Evolutionary conservation across 2,113 vertebrate species (phyloP), one percentile per base, ranked within the genome.

Genomic region (Oreocharis arfaki): DNA sequence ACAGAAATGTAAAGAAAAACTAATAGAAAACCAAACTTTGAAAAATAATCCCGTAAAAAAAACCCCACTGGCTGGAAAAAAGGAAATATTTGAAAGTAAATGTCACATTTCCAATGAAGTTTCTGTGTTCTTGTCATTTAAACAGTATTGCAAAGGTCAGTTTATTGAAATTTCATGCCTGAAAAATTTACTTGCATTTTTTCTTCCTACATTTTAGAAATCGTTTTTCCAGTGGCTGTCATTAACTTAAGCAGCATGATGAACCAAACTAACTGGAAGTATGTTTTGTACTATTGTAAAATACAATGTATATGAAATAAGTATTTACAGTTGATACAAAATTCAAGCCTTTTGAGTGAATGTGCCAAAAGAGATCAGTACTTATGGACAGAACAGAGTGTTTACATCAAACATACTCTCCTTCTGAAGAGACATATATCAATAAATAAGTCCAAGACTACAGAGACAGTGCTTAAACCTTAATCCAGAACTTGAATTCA

Each of bases 131-230:
- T 86, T 89, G 77, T 68, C 68, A 69, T 87, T 97, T 49, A 84
- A 91, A 73, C 78, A 71, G 41, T 76, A 44, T 53, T 49, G 35
- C 8, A 96, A 93, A 93, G 79, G 55, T 81, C 53, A 85, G 50
- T 75, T 83, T 50, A 46, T 50, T 89, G 80, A 97, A 89, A 95
- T 96, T 81, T 94, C 69, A 53, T 79, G 30, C 26, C 61, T 79
- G 67, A 84, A 77, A 93, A 85, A 71, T 81, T 41, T 50, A 32
- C 37, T 28, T 47, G 16, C 9, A 44, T 77, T 86, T 87, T 44
- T 75, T 82, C 50, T 79, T 70, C 30, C 41, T 71, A 37, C 23
- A 35, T 65, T 90, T 89, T 49, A 78, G 79, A 90, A 83, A 84
- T 13, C 6, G 7, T 33, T 44, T 69, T 78, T 67, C n/a, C 53